Base-by-base conservation (phyloP, 2,888 invertebrate species). In the Heliconius aoede region DNA sequence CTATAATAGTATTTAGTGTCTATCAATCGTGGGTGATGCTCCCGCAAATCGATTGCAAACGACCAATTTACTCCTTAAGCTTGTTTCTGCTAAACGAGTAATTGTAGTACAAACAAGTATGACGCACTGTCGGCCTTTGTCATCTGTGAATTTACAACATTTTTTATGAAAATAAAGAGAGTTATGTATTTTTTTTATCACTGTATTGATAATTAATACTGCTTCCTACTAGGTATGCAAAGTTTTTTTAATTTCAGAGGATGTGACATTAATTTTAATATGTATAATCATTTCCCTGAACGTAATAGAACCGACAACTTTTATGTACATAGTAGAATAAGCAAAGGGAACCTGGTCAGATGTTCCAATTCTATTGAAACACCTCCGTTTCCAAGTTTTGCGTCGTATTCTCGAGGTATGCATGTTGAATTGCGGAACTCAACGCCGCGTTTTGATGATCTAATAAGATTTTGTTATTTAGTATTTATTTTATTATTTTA, bases 51-150 rank as follows among this genome's bases (percentile, higher is more conserved):
- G 78, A 79, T 80, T 74, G 69, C 62, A 32, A 73, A 51, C 46
- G 73, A 58, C 32, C 80, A 80, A 80, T 80, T 79, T 74, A 55
- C 78, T 76, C 55, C 64, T 76, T 78, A 36, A 77, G 80, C 78
- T 78, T 60, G 71, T 80, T 79, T 79, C 76, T 32, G 46, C 76
- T 80, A 78, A 79, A 68, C 64, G 78, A 36, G 69, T 78, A 78
- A 80, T 80, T 65, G 77, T 32, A 69, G 69, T 75, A 65, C 51
- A 60, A 74, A 73, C 18, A 58, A 64, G 30, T 26, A 46, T 72
- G 72, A 72, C 72, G 72, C 76, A 71, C 1, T 68, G 8, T 68
- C 40, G 61, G 55, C 32, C 26, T 58, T 30, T 36, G 18, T 64
- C 18, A 67, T 8, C n/a, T 30, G 13, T 21, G 24, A 68, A n/a